Evolutionary conservation across 2,113 vertebrate species (phyloP).

Genomic region (Kobus ellipsiprymnus): DNA sequence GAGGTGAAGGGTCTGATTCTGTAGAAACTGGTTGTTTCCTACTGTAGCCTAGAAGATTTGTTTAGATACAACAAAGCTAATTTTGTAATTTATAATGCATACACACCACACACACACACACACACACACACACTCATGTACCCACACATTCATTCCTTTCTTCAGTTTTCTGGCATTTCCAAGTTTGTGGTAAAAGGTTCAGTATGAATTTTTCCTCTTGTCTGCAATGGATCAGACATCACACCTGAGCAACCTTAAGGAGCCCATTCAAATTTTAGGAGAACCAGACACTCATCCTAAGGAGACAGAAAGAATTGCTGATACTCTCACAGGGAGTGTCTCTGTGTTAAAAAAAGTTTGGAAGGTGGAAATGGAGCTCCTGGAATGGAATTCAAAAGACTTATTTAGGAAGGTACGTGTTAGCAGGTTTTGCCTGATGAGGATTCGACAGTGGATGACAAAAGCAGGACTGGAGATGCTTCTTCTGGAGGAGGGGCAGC

Average conservation of each 20-base stretch:
- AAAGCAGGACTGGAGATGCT: background rate
- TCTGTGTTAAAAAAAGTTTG: background rate
- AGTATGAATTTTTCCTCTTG: background rate
- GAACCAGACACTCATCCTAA: background rate
- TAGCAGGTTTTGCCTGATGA: background rate
- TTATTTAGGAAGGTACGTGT: background rate
- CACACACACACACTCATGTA: accelerated
- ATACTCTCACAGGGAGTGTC: background rate
- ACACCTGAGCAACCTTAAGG: background rate
- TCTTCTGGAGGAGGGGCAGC: background rate
- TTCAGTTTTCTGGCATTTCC: background rate
- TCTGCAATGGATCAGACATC: background rate
- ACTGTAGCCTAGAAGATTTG: background rate
- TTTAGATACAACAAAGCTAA: background rate
- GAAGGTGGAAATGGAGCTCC: background rate
- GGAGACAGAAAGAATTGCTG: background rate
- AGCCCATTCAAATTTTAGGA: background rate
- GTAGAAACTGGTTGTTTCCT: background rate
- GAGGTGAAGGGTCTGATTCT: background rate
- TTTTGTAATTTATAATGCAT: background rate
- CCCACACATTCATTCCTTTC: background rate
- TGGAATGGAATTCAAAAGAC: background rate
- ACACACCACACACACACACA: background rate
- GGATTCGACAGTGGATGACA: background rate
- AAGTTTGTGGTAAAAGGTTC: background rate